A percentile compares a stretch with the other conserved stretches of the same genome.
Conservation (phyloP, 2,888 invertebrate species). For the Acronicta aceris region DNA sequence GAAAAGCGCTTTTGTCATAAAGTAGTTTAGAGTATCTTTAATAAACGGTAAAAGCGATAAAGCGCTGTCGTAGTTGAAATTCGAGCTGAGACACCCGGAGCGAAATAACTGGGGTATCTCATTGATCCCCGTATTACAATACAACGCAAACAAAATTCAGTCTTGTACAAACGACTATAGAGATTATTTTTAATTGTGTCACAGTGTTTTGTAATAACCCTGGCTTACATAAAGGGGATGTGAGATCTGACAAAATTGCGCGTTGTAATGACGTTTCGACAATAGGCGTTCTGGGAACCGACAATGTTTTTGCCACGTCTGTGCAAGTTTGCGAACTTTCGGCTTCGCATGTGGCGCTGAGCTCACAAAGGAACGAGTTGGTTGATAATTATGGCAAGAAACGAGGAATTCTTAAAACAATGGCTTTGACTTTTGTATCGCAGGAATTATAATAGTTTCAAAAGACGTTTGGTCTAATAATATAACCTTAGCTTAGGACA, state of each 20-base stretch:
- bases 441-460: conserved; percentile 24
- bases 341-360: conserved; percentile 73
- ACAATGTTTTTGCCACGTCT: conserved; percentile 79
- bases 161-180: conserved; percentile 10
- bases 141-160: conserved; percentile 45
- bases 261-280: conserved; percentile 80
- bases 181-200: conserved; percentile 47
- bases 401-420: conserved; percentile 54
- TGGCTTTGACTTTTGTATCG: conserved; percentile 22
- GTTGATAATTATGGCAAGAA: conserved; percentile 44
- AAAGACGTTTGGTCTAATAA: conserved; percentile 26
- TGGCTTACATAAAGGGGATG: conserved; percentile 87
- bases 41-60: conserved; percentile 49
- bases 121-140: conserved; percentile 71
- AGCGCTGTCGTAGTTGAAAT: conserved; percentile 70
- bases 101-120: conserved; percentile 82
- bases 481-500: too few relatives aligned
- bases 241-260: conserved; percentile 84
- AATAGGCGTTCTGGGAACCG: conserved; percentile 84
- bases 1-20: conserved; percentile 67
- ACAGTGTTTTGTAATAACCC: conserved; percentile 72
- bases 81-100: conserved; percentile 75
- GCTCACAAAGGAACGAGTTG: conserved; percentile 62
- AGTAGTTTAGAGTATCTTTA: conserved; percentile 45
- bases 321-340: conserved; percentile 80